These are phyloP conservation scores for Syngnathus acus DNA, from an alignment of 2,797 vertebrate genomes.

Conservation along the genomic window DNA sequence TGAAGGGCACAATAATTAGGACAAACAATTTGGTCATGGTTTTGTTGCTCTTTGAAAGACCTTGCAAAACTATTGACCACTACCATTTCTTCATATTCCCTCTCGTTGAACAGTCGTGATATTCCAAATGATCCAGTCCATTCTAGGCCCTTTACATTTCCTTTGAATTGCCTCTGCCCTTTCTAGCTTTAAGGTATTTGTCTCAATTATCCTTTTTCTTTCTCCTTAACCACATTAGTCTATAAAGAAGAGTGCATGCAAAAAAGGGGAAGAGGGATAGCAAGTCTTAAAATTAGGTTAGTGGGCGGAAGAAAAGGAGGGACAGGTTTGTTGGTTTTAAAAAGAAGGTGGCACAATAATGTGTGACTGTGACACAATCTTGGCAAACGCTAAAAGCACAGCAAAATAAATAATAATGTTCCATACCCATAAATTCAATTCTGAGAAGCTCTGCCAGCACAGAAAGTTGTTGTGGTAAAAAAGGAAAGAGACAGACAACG, in stretches of 20 bases:
- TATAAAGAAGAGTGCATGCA: slow-evolving; percentile 46
- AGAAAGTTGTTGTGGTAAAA: slow-evolving; percentile 70
- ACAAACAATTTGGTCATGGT: slow-evolving; percentile 29
- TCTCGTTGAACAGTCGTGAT: neutral
- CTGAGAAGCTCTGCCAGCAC: slow-evolving; percentile 78
- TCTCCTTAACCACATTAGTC: slow-evolving; percentile 9
- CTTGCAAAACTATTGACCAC: slow-evolving; percentile 36
- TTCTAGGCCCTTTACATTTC: neutral
- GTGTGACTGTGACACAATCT: slow-evolving; percentile 69
- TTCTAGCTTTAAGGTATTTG: neutral
- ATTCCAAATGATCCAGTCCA: neutral
- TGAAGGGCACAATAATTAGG: slow-evolving; percentile 54
- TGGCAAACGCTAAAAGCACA: slow-evolving; percentile 67
- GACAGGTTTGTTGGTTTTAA: slow-evolving; percentile 69
- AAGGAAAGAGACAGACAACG: slow-evolving; percentile 70
- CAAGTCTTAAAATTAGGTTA: slow-evolving; percentile 51
- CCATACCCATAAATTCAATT: slow-evolving; percentile 81
- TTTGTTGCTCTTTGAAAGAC: slow-evolving; percentile 42
- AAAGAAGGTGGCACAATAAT: slow-evolving; percentile 70
- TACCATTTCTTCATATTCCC: neutral
- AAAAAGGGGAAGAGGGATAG: slow-evolving; percentile 34
- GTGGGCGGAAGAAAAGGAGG: slow-evolving; percentile 49
- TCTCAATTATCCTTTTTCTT: slow-evolving; percentile 14
- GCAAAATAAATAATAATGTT: slow-evolving; percentile 74
- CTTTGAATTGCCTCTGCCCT: neutral